A percentile compares a stretch with the other conserved stretches of the same genome.
Evolutionary conservation across 2,888 invertebrate genomes (phyloP).

Genomic region (Lumbricus terrestris): DNA sequence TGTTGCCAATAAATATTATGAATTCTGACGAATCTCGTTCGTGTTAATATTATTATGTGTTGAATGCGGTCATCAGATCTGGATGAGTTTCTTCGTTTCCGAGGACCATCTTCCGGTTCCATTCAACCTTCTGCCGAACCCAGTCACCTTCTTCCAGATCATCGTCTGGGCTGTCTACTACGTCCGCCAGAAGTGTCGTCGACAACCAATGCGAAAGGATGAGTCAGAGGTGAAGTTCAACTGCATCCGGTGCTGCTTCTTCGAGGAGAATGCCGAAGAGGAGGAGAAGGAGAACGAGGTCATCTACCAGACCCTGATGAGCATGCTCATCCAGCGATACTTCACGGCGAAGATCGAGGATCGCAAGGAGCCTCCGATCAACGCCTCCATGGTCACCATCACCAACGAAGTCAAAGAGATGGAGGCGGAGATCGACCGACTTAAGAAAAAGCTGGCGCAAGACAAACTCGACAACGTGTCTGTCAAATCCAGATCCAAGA

Average conservation of each 20-base stretch:
- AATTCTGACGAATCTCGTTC: background rate
- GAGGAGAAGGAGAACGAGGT: background rate
- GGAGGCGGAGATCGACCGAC: background rate
- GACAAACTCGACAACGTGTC: background rate
- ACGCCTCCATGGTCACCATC: background rate
- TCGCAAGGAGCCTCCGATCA: background rate
- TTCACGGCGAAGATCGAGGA: slow-evolving; percentile 7
- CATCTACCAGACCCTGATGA: slow-evolving; percentile 19
- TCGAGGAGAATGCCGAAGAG: background rate
- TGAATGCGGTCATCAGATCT: slow-evolving; percentile 26
- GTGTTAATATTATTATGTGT: background rate
- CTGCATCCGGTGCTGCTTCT: slow-evolving; percentile 6
- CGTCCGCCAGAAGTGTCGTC: background rate
- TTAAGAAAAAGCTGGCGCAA: background rate
- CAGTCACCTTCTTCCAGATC: slow-evolving; percentile 24
- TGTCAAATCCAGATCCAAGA: background rate
- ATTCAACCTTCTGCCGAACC: slow-evolving; percentile 38
- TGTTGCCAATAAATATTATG: background rate
- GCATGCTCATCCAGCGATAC: slow-evolving; percentile 35
- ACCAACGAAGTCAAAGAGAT: background rate
- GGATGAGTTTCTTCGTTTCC: slow-evolving; percentile 36
- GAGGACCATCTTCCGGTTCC: slow-evolving; percentile 37
- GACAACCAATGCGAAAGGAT: background rate
- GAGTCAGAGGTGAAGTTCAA: background rate
- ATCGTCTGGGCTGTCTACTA: slow-evolving; percentile 18